Evolutionary conservation across 2,888 invertebrate genomes (phyloP).

Genomic region (Nasonovia ribisnigri): DNA sequence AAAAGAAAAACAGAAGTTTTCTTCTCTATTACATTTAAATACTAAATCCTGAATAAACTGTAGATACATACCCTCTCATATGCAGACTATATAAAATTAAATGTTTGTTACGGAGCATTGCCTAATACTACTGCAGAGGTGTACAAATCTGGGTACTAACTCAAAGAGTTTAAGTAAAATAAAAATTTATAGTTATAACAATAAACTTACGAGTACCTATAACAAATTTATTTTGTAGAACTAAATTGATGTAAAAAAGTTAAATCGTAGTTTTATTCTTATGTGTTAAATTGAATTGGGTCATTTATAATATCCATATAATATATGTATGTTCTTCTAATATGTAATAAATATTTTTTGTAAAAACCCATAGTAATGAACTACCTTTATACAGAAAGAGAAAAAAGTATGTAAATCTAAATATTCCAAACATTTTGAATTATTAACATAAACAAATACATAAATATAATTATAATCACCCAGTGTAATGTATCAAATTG

Average conservation of each 20-base stretch:
- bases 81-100: neutral
- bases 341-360: neutral
- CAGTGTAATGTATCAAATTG: neutral
- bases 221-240: neutral
- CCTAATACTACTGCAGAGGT: neutral
- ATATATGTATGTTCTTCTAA: neutral
- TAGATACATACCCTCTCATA: too few relatives aligned
- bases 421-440: too few relatives aligned
- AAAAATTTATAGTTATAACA: neutral
- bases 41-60: too few relatives aligned
- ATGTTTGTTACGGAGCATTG: neutral
- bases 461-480: too few relatives aligned
- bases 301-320: neutral
- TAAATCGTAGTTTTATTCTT: neutral
- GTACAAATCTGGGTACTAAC: neutral
- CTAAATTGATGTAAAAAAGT: neutral
- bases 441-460: neutral
- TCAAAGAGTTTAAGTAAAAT: neutral
- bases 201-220: neutral
- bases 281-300: neutral
- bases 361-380: neutral
- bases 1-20: neutral
- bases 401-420: neutral
- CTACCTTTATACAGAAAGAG: neutral
- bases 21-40: neutral